Percentiles rank a stretch among this genome's conserved stretches.
These are phyloP conservation scores for Anorthoa munda DNA, from an alignment of 2,888 invertebrate genomes.

Conservation along the genomic window DNA sequence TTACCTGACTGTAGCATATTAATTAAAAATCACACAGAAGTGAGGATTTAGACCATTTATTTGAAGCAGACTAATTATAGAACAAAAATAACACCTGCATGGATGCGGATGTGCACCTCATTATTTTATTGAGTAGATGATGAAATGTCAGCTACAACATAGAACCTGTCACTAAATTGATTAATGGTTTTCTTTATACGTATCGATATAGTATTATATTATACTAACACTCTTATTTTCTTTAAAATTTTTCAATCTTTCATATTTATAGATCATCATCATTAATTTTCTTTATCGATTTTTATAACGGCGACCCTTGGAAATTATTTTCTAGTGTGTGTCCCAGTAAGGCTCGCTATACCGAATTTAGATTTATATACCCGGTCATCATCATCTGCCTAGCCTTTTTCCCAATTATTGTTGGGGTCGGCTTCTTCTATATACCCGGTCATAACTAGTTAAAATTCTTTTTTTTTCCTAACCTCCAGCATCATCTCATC, in stretches of 20 bases:
- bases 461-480: not conserved
- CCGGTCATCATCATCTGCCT: no score
- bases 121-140: slow-evolving; percentile 10
- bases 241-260: not conserved
- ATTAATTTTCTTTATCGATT: not conserved
- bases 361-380: not conserved
- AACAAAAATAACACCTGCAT: slow-evolving; percentile 24
- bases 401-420: no score
- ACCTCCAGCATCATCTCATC: not conserved
- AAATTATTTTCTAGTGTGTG: slow-evolving; percentile 7
- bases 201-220: not conserved
- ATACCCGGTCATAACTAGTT: not conserved
- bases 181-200: not conserved
- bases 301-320: not conserved
- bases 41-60: slow-evolving; percentile 5
- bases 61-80: slow-evolving; percentile 3
- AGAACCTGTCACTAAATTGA: not conserved
- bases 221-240: not conserved
- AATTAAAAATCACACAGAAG: slow-evolving; percentile 9
- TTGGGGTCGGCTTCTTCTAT: no score
- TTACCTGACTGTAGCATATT: not conserved
- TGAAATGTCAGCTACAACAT: no score
- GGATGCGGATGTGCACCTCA: slow-evolving; percentile 6
- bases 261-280: not conserved
- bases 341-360: not conserved